Base-by-base conservation (phyloP, 2,797 vertebrate genomes). In the Eremophila alpestris region DNA sequence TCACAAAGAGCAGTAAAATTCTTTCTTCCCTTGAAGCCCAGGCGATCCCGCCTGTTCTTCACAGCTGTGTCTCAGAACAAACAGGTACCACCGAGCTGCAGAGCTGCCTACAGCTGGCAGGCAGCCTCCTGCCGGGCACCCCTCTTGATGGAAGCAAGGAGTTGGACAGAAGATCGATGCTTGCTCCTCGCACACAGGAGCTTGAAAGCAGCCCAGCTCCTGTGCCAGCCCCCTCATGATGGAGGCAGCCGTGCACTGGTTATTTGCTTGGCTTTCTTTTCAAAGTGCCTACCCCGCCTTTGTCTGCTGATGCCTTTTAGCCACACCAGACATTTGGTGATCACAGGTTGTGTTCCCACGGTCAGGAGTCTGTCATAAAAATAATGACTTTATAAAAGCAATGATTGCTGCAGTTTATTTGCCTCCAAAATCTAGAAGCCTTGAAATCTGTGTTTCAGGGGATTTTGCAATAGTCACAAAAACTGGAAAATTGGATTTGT, bases 111-210 rank as follows among this genome's bases (percentile, higher is more conserved):
- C 7, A 52, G 63, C 65, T 78, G 69, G 54, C 55, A 59, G 89
- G 83, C 70, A 90, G 87, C 83, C 18, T 76, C 70, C 91, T 55
- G 77, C 86, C 0, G 0, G 20, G 52, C 70, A 10, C 64, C 11
- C 17, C 59, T 89, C 63, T 34, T 70, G 81, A 92, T 77, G 84
- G 92, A 77, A 69, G 51, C 3, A 7, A 73, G 74, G 2, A 40
- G 32, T 40, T 36, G 75, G 89, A 87, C 84, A 70, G 70, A 82
- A 95, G 94, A 96, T 96, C 49, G 9, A 93, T 95, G 68, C 49
- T 43, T 11, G 41, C 52, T 94, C 56, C 86, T 70, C 5, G 0
- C 8, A 3, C 16, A 2, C 3, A 65, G 51, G 65, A 84, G 63
- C 77, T 94, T 84, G 64, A 92, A 83, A 92, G 75, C 86, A 92